Conservation (phyloP, 2,797 vertebrate species). For the Silurus lanzhouensis region DNA sequence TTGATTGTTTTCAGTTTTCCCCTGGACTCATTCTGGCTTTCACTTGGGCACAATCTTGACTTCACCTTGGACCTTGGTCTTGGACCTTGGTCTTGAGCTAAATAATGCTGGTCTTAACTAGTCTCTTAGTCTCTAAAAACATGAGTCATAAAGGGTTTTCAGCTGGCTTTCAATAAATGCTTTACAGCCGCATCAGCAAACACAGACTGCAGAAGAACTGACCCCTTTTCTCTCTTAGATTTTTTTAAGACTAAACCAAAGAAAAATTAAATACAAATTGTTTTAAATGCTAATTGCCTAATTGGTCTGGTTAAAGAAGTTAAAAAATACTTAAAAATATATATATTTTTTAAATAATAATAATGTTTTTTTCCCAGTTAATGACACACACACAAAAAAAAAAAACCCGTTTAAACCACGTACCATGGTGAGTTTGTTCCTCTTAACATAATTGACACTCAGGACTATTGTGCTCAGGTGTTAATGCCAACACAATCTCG, state of each 20-base stretch:
- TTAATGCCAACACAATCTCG: background rate
- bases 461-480: background rate
- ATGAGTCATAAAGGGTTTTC: background rate
- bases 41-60: background rate
- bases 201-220: background rate
- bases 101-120: background rate
- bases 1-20: no score
- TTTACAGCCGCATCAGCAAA: background rate
- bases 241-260: background rate
- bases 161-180: background rate
- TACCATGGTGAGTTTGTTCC: no score
- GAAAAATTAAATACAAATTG: background rate
- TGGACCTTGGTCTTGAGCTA: background rate
- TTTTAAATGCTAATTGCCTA: no score
- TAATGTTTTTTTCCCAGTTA: no score
- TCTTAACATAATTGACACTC: background rate
- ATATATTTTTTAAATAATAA: no score
- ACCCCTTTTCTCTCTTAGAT: background rate
- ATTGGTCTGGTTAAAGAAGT: no score
- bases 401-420: no score
- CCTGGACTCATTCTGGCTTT: background rate
- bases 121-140: background rate
- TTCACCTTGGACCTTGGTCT: background rate
- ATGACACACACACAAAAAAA: no score
- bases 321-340: no score